Percentiles rank a stretch among this genome's conserved stretches.
phyloP scores from a whole-genome alignment of 2,113 vertebrate species.

The Garra rufa region DNA sequence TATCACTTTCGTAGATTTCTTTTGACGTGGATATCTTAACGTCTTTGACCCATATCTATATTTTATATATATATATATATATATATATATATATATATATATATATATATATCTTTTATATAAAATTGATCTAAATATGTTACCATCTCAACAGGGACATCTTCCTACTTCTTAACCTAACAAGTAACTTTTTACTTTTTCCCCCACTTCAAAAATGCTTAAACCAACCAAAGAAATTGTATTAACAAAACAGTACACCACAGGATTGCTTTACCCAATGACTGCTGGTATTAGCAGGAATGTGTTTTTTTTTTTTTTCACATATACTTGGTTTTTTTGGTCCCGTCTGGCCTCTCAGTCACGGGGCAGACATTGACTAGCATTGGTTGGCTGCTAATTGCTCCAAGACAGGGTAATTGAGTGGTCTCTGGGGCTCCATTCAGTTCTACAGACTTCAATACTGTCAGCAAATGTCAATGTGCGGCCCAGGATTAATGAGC shows the following conservation, averaged over 20 bases:
- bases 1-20: no score
- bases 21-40: no score
- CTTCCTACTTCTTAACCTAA: background rate
- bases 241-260: background rate
- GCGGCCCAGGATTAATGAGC: constrained; percentile 73
- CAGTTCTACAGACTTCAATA: constrained; percentile 70
- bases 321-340: background rate
- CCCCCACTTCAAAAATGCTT: background rate
- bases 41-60: no score
- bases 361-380: constrained; percentile 64
- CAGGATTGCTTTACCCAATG: background rate
- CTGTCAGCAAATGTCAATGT: constrained; percentile 75
- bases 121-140: no score
- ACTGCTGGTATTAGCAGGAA: background rate
- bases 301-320: background rate
- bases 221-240: background rate
- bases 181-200: background rate
- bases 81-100: no score
- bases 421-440: constrained; percentile 73
- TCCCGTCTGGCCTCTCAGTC: constrained; percentile 38
- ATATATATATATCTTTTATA: no score
- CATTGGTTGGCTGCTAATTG: constrained; percentile 68
- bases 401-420: constrained; percentile 75
- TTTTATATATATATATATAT: no score
- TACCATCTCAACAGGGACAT: background rate